phyloP scores from a whole-genome alignment of 2,797 vertebrate species.

The Paramormyrops hopkinsi region DNA sequence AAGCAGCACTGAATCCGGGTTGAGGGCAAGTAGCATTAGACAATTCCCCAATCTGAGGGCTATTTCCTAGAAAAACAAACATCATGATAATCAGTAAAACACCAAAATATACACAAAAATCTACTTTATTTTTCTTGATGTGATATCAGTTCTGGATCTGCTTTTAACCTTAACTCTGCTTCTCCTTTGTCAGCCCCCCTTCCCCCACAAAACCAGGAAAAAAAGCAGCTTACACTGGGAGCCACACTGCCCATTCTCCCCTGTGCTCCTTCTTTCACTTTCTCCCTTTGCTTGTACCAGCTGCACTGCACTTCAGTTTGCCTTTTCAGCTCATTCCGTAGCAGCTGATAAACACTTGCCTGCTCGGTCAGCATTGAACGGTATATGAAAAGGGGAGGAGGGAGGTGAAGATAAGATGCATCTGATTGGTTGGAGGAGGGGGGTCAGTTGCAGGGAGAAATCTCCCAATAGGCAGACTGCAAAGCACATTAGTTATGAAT shows the following conservation, averaged over 20 bases:
- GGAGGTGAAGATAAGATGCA: background rate
- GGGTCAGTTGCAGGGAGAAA: conserved; percentile 21
- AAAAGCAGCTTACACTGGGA: conserved; percentile 7
- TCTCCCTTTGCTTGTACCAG: conserved; percentile 7
- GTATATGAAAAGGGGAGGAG: background rate
- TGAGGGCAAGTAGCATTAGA: background rate
- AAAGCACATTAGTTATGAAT: background rate
- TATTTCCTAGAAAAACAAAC: conserved; percentile 17
- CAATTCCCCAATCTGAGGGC: background rate
- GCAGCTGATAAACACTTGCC: conserved; percentile 27
- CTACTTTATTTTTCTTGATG: background rate
- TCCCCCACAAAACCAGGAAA: background rate
- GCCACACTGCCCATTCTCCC: conserved; percentile 20
- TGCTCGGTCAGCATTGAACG: conserved; percentile 19
- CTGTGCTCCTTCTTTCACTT: background rate
- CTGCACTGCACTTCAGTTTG: conserved; percentile 19
- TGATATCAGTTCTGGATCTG: background rate
- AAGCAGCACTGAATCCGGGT: background rate
- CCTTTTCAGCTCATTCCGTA: conserved; percentile 21
- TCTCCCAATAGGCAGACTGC: conserved; percentile 8
- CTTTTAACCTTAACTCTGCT: background rate
- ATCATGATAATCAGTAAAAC: background rate
- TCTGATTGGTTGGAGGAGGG: conserved; percentile 49
- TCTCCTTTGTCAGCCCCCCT: conserved; percentile 14
- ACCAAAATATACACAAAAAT: background rate